phyloP scores from a whole-genome alignment of 2,113 vertebrate species.

The Phainopepla nitens region DNA sequence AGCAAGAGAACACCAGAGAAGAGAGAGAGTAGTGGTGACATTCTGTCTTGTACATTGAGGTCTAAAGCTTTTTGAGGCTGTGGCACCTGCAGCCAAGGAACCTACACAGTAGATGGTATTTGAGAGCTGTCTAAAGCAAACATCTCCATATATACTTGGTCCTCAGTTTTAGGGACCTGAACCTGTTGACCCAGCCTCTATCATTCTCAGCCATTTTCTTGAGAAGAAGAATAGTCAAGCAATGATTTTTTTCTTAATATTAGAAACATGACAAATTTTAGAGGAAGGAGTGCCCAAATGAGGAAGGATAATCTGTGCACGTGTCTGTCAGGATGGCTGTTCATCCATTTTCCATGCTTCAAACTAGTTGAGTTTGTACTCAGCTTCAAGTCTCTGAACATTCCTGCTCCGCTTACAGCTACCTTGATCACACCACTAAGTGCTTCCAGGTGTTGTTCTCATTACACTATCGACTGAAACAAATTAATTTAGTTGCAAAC shows the following conservation, averaged over 20 bases:
- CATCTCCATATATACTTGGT: rapidly evolving
- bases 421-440: background rate
- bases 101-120: background rate
- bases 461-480: background rate
- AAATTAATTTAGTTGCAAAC: background rate
- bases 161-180: background rate
- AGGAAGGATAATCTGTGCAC: background rate
- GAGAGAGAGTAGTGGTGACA: rapidly evolving
- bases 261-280: background rate
- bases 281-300: background rate
- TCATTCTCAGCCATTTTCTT: background rate
- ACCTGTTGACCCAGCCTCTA: background rate
- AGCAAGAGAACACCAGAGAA: background rate
- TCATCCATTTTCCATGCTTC: background rate
- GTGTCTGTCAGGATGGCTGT: background rate
- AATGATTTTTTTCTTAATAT: background rate
- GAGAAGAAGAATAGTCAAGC: background rate
- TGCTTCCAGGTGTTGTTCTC: background rate
- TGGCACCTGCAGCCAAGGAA: background rate
- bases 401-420: background rate
- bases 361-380: background rate
- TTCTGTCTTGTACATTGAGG: background rate
- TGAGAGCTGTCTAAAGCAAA: background rate
- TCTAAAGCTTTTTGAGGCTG: background rate
- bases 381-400: background rate